phyloP scores from a whole-genome alignment of 2,113 vertebrate species.

The Carlito syrichta region DNA sequence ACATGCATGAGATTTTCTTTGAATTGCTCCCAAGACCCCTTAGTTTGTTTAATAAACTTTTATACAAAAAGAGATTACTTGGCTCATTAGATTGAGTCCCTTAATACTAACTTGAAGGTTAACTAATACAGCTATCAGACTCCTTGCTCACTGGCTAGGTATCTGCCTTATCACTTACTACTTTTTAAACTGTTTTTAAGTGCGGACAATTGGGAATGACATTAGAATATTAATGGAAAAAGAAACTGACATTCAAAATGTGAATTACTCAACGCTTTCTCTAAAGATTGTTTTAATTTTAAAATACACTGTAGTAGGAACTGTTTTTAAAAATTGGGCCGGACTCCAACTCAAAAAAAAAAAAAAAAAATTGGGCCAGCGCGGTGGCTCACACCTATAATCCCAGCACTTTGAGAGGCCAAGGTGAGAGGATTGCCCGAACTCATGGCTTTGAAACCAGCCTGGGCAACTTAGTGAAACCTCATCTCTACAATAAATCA shows the following conservation, averaged over 20 bases:
- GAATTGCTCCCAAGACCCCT: constrained; percentile 16
- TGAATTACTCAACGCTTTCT: background rate
- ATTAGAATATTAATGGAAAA: constrained; percentile 36
- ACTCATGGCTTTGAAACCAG: no score
- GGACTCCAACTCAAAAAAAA: no score
- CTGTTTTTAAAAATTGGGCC: no score
- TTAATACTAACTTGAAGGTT: constrained; percentile 60
- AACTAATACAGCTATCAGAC: background rate
- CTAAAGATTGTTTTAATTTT: constrained; percentile 36
- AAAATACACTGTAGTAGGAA: constrained; percentile 7
- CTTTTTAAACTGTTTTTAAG: constrained; percentile 28
- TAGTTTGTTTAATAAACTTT: constrained; percentile 58
- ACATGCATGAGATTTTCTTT: constrained; percentile 7
- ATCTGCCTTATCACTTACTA: background rate
- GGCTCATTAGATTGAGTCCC: constrained; percentile 54
- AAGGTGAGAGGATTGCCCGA: no score
- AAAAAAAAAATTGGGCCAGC: no score
- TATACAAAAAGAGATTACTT: constrained; percentile 50
- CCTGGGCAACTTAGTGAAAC: no score
- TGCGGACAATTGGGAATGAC: background rate
- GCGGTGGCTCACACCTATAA: no score
- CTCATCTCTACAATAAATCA: no score
- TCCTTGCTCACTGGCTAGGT: background rate
- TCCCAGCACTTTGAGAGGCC: no score
- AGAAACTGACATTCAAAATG: constrained; percentile 23